These are phyloP conservation scores for Drosophila azteca DNA, from an alignment of 1,140 invertebrate genomes.

Conservation along the genomic window DNA sequence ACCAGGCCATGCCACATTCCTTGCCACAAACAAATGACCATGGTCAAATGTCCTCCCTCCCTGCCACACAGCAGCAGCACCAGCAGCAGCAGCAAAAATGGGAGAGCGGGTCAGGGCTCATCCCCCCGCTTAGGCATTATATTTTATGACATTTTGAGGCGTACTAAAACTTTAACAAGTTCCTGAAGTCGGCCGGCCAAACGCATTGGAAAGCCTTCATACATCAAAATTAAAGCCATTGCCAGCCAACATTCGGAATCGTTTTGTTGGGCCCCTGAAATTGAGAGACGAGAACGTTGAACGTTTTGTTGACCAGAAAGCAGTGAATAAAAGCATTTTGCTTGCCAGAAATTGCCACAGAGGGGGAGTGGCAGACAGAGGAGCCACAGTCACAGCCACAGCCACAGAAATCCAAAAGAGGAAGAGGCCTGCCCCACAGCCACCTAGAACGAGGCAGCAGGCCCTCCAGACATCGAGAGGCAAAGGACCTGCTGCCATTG, in stretches of 20 bases:
- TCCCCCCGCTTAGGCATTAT: conserved; percentile 47
- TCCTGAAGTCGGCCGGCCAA: conserved; percentile 22
- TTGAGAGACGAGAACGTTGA: too few species aligned
- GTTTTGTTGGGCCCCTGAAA: conserved; percentile 5
- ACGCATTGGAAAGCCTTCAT: conserved; percentile 53
- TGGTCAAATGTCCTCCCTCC: conserved; percentile 45
- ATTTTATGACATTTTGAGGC: conserved; percentile 77
- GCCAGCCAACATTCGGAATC: conserved; percentile 25
- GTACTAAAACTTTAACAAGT: conserved; percentile 72
- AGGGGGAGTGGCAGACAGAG: too few species aligned
- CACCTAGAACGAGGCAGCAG: too few species aligned
- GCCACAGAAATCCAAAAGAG: too few species aligned
- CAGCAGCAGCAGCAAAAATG: too few species aligned
- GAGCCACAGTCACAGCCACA: too few species aligned
- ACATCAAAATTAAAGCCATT: conserved; percentile 72
- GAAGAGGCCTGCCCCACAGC: too few species aligned
- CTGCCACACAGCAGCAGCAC: neutral
- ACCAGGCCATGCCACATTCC: neutral
- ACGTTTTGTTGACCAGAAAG: too few species aligned
- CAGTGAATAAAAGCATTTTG: too few species aligned
- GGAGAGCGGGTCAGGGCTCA: too few species aligned
- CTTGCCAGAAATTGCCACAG: too few species aligned
- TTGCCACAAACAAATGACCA: conserved; percentile 54
- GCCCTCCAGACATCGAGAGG: neutral
- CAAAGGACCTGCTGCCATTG: neutral